Base-by-base conservation (phyloP, 1,140 invertebrate species). In the Hetaerina americana region DNA sequence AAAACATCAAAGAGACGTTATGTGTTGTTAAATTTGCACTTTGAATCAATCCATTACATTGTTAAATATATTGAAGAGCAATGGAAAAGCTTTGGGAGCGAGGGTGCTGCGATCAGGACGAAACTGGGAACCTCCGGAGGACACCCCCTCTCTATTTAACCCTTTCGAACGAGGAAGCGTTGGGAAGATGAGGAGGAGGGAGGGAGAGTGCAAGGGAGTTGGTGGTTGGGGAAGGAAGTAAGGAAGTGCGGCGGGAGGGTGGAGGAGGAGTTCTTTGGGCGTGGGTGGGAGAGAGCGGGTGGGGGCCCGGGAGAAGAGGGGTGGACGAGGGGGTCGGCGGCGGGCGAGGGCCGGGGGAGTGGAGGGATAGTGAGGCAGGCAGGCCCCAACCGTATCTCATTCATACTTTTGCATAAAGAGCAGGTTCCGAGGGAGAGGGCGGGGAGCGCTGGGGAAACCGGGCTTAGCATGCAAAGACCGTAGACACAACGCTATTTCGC, bases 401-500 rank as follows among this genome's bases (percentile, higher is more conserved):
- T 57, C 40, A 57, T 57, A 57, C 40, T 57, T 57, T 57, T 57
- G 40, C 40, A 57, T 57, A 57, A 57, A 57, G 40, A 57, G 40
- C 40, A 57, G 26, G 26, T 70, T 28, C 29, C 70, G 22, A 27
- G 29, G 26, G 26, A 26, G 26, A 28, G 25, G 12, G 70, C 26
- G 29, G 26, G 29, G 15, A 29, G 28, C 31, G 70, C 1, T 22
- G 70, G 70, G 27, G 27, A 8, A 40, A n/a, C 27, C 5, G n/a
- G 31, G 70, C 70, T 70, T 70, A 70, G 70, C 70, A 70, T 70
- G 70, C 70, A 66, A 66, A 40, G 70, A 66, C 70, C 70, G 70
- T 70, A 70, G 70, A 70, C n/a, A n/a, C 70, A 29, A 70, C 70
- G 70, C 70, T 70, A 40, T 70, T 70, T 70, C 49, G 70, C 70